Evolutionary conservation across 2,113 vertebrate species (phyloP), one percentile per base, ranked within the genome.

Genomic region (Platichthys stellatus): DNA sequence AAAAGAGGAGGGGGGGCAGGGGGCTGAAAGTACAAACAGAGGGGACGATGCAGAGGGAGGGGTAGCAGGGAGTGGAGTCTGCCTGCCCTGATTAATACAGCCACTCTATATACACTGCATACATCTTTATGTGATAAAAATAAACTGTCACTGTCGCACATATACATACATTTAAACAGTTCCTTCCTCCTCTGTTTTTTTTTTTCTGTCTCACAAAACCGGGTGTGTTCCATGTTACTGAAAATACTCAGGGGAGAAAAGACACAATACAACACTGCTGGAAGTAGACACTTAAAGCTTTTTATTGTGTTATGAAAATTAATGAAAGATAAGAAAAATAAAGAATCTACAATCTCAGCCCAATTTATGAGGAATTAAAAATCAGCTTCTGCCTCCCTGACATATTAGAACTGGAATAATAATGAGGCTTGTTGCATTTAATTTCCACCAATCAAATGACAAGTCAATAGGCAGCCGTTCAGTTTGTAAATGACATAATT

Each of bases 1-100:
- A 76, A 72, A 75, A 64, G 73, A 9, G 58, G 53, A 47, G 68
- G 69, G 65, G 57, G 23, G 31, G 5, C 35, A 6, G 62, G 76
- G 65, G 78, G 9, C 79, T 84, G 71, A 53, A 63, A 23, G 87
- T 61, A 85, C 74, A 89, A 88, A 82, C 80, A 54, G n/a, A 71
- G 69, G 62, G 70, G 54, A 21, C 31, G 73, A 72, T 75, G 76
- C 63, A 24, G 47, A 81, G 78, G 81, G 87, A 81, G 87, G 84
- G 75, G 78, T 20, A 68, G 79, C 74, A 7, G 18, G 75, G 90
- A 91, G 89, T 89, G 81, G 80, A 86, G 76, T 81, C 86, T 92
- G 83, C 85, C 84, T 84, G 40, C 74, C 40, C 80, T 78, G 72
- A 90, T 90, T 86, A 85, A 81, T 84, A 85, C 71, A 74, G 40